Base-by-base conservation (phyloP, 2,888 invertebrate species). In the Podotricha telesiphe region DNA sequence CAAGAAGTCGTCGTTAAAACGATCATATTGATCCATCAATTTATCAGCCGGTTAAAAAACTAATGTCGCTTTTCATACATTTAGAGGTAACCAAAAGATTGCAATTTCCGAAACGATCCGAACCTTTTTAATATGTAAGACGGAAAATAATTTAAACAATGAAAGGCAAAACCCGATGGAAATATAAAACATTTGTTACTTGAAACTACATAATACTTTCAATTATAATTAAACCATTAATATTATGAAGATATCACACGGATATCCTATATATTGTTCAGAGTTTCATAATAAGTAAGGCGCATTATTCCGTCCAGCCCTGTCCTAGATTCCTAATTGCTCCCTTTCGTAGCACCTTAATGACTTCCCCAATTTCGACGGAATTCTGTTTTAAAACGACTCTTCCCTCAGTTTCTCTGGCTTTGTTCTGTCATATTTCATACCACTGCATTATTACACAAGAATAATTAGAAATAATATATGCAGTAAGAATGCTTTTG, bases 351-450 rank as follows among this genome's bases (percentile, higher is more conserved):
- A 79, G 79, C 82, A 84, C 81, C 82, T 80, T 91, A 91, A 91
- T 89, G 88, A 89, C 87, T 89, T 88, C 87, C 89, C 84, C 85
- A 86, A 89, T 87, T 86, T 80, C 81, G 75, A 80, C 78, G 79
- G 80, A 79, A 85, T 83, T 83, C 83, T 81, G 80, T 86, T 87
- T 85, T 80, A 77, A 86, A 88, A 85, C 80, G 81, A 81, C 80
- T 79, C 73, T 73, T 68, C 59, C 61, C 65, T 19, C 34, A 51
- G 69, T 59, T 63, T 68, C 64, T 53, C 47, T 56, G 37, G 71
- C 71, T 69, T 72, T 69, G 69, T 72, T 72, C 61, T 69, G 20
- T 72, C 64, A 64, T 61, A 66, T 62, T 65, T 67, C 61, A 58
- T 67, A 62, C 53, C 67, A 53, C 67, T 62, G 61, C 48, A 65